Evolutionary conservation across 2,113 vertebrate species (phyloP), one percentile per base, ranked within the genome.

Genomic region (Xenopus laevis): DNA sequence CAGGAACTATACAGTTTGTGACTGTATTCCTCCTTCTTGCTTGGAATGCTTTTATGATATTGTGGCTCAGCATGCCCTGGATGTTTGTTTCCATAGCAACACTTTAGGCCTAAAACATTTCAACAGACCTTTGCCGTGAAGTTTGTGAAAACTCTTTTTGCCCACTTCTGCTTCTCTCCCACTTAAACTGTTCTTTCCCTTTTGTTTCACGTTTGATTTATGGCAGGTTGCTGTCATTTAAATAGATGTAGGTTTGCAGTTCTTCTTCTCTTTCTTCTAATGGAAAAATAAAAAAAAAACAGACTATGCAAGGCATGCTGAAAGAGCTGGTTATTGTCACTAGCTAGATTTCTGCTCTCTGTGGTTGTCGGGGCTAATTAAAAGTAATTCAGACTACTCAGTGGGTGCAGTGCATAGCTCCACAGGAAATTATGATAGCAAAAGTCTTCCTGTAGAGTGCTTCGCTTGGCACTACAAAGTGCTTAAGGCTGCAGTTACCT

Each of bases 391-490:
- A 92, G 90, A 86, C 86, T 86, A 90, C 91, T 90, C 89, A 90
- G 93, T 94, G 90, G 91, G 93, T 89, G 90, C 82, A 88, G 90
- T 90, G 89, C 89, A 91, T 90, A 89, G 88, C 92, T 88, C 93
- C 89, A 93, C 95, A 98, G 95, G 95, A 98, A 98, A 98, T 96
- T 94, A 96, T 96, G 94, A 95, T 98, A 91, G 94, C 95, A 96
- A 97, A 98, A 92, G 91, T 98, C 94, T 96, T 96, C 97, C 96
- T 96, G 94, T 96, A 85, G 91, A 91, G 93, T 91, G 90, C 87
- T 88, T 93, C 87, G 90, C 93, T 95, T 93, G 94, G 94, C 89
- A 95, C 92, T 96, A 97, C 95, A 97, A 98, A 98, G 96, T 95
- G 91, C 92, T 84, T 88, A 57, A 0, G 87, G 88, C 90, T 90